Conservation (phyloP, 2,797 vertebrate species). For the Xiphophorus birchmanni region DNA sequence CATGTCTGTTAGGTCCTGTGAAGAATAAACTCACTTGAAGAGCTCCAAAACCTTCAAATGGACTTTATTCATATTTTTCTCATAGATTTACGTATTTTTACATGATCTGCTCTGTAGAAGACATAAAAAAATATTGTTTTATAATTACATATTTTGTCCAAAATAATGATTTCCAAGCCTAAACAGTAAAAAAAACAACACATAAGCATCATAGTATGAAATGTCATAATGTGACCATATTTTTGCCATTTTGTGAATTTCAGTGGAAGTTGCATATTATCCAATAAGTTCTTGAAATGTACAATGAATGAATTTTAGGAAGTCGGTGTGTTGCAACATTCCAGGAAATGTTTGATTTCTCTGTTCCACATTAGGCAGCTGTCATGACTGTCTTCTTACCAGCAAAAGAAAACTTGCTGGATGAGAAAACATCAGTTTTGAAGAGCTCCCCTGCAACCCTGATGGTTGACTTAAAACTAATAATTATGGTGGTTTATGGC, state of each 20-base stretch:
- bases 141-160: neutral
- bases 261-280: neutral
- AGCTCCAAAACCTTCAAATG: neutral
- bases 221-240: neutral
- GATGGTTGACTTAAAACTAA: neutral
- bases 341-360: neutral
- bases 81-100: neutral
- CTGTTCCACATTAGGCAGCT: neutral
- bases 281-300: no score
- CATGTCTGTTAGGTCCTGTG: neutral
- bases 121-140: no score
- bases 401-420: neutral
- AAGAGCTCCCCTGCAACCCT: neutral
- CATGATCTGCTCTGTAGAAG: neutral
- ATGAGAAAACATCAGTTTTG: neutral
- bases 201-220: neutral
- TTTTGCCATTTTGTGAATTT: neutral
- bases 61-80: neutral
- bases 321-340: neutral
- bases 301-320: neutral
- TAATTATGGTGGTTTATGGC: neutral
- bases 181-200: neutral
- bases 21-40: neutral
- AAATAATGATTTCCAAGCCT: neutral
- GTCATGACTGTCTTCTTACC: neutral